Evolutionary conservation across 1,140 invertebrate genomes (phyloP), one percentile per base, ranked within the genome.

Genomic region (Heliconius melpomene): DNA sequence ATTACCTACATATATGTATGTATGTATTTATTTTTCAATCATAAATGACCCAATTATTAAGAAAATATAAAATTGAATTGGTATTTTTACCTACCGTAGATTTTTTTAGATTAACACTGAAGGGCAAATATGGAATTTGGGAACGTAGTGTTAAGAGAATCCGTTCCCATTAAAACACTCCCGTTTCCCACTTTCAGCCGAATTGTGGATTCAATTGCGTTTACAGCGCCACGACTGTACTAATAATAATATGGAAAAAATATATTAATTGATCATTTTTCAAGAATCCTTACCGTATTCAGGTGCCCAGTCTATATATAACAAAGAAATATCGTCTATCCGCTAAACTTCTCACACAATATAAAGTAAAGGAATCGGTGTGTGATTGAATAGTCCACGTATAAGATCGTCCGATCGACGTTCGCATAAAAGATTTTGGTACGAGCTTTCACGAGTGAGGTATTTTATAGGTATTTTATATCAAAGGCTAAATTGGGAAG

Each of bases 381-480:
- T 66, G 60, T 66, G 60, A 66, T 66, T 66, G 3, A 66, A 66
- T 66, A 29, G 60, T 66, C 60, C 60, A 66, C 60, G 26, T 66
- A 29, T 66, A 66, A 66, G 60, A 66, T 66, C 60, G 60, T 29
- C 60, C 60, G 60, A 66, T 66, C 60, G 60, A 66, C 60, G 23
- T 66, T 66, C 60, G 13, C 60, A 66, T 66, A 66, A 66, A 66
- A 66, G 26, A 66, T 66, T 66, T 66, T 13, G 23, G n/a, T 23
- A 66, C 60, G 60, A 29, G 60, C 60, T 66, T 29, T 26, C 60
- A 66, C 26, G 26, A 66, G 60, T 29, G 60, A 66, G 60, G 60
- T 66, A 66, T 66, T 66, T 66, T 66, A 66, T 66, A 66, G 60
- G 60, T 66, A 66, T 66, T 66, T 66, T 66, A 66, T 66, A 29